phyloP scores from a whole-genome alignment of 2,888 invertebrate species.

The Leucoma salicis region DNA sequence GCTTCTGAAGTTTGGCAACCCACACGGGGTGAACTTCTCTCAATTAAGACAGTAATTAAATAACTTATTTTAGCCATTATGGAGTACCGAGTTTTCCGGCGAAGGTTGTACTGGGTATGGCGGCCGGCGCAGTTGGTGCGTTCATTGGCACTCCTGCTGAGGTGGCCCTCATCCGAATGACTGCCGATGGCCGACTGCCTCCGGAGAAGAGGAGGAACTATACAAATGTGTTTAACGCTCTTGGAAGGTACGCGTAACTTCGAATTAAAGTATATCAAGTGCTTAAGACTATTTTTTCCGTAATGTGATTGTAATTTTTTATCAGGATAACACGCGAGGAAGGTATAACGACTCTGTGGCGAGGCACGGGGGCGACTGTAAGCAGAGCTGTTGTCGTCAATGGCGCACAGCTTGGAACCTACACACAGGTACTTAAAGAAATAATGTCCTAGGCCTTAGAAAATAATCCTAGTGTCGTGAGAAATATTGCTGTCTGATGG shows the following conservation, averaged over 20 bases:
- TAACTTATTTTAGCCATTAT: too few relatives aligned
- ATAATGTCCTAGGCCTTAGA: too few relatives aligned
- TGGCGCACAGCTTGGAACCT: slow-evolving; percentile 97
- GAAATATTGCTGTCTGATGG: too few relatives aligned
- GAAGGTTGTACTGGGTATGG: slow-evolving; percentile 92
- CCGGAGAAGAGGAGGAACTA: slow-evolving; percentile 94
- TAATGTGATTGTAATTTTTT: neutral
- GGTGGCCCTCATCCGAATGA: slow-evolving; percentile 98
- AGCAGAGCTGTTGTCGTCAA: slow-evolving; percentile 97
- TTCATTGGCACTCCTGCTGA: slow-evolving; percentile 99
- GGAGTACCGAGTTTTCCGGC: slow-evolving; percentile 40
- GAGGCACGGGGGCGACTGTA: slow-evolving; percentile 91
- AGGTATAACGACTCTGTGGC: slow-evolving; percentile 91
- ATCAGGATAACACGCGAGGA: slow-evolving; percentile 53
- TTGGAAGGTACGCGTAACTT: slow-evolving; percentile 91
- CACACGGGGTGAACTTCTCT: too few relatives aligned
- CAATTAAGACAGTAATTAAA: too few relatives aligned
- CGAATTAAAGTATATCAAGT: too few relatives aligned
- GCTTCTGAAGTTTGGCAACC: too few relatives aligned
- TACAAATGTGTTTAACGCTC: slow-evolving; percentile 94
- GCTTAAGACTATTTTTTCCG: too few relatives aligned
- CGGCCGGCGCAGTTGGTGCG: slow-evolving; percentile 93
- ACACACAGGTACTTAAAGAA: slow-evolving; percentile 90
- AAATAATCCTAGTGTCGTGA: too few relatives aligned
- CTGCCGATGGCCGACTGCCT: slow-evolving; percentile 97